Conservation (phyloP, 2,113 vertebrate genomes). For the Microtus richardsoni region DNA sequence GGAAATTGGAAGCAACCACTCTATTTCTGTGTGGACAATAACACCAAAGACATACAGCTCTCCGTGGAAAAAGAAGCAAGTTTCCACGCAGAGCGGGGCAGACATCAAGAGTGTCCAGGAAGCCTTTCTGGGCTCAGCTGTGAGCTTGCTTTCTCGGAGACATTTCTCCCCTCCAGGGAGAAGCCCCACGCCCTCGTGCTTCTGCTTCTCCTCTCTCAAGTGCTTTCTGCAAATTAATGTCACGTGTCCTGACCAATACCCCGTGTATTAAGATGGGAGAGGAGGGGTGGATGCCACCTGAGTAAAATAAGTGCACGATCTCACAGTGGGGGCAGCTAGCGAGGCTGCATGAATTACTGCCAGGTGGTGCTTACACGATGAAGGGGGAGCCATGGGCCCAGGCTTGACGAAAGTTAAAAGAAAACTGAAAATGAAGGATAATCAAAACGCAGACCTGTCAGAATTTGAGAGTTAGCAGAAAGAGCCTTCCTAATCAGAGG, state of each 20-base stretch:
- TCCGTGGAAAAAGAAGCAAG: not conserved
- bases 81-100: not conserved
- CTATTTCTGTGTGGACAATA: not conserved
- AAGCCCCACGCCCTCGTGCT: not conserved
- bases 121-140: not conserved
- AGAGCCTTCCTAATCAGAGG: slow-evolving; percentile 48
- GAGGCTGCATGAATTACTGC: not conserved
- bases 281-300: not conserved
- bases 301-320: not conserved
- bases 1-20: not conserved
- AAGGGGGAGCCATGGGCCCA: not conserved
- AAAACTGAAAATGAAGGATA: slow-evolving; percentile 60
- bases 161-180: not conserved
- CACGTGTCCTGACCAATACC: not conserved
- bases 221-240: not conserved
- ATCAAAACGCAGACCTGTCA: slow-evolving; percentile 33
- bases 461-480: slow-evolving; percentile 29
- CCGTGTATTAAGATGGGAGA: not conserved
- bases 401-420: slow-evolving; percentile 41
- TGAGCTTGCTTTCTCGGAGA: not conserved
- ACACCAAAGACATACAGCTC: not conserved
- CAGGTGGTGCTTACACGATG: not conserved
- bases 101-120: not conserved
- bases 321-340: not conserved
- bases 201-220: not conserved